Percentiles rank a stretch among this genome's conserved stretches.
phyloP scores from a whole-genome alignment of 2,797 vertebrate species.

The Moxostoma hubbsi region DNA sequence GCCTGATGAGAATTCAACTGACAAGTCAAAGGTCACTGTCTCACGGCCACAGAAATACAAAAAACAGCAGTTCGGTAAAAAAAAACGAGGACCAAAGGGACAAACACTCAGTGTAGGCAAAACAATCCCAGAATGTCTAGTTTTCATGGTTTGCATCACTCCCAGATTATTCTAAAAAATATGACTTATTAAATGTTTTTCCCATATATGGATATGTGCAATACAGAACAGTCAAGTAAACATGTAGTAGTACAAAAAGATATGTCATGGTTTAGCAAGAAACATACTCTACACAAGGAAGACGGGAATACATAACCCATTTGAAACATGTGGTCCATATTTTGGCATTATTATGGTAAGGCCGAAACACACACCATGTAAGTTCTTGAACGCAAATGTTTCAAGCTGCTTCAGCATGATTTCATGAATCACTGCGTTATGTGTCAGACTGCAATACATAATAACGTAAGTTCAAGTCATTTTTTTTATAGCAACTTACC shows the following conservation, averaged over 20 bases:
- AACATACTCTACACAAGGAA: not conserved
- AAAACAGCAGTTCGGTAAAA: slow-evolving; percentile 4
- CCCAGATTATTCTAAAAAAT: not conserved
- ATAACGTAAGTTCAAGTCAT: too few species aligned
- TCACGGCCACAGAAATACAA: slow-evolving; percentile 31
- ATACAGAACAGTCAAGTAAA: not conserved
- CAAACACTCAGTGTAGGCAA: not conserved
- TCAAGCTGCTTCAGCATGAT: too few species aligned
- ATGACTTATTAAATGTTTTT: not conserved
- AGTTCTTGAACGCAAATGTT: too few species aligned
- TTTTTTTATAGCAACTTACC: too few species aligned
- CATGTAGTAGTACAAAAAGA: not conserved
- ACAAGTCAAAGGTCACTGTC: slow-evolving; percentile 32
- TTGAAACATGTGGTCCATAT: too few species aligned
- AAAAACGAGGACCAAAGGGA: slow-evolving; percentile 1
- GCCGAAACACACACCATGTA: too few species aligned
- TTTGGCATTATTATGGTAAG: too few species aligned
- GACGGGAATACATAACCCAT: not conserved
- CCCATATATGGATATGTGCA: slow-evolving; percentile 3
- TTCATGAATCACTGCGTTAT: too few species aligned
- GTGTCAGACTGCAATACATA: too few species aligned
- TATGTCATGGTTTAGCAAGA: not conserved
- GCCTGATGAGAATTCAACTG: slow-evolving; percentile 9
- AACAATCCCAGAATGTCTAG: not conserved
- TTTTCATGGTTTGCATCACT: slow-evolving; percentile 12